Evolutionary conservation across 2,113 vertebrate genomes (phyloP), one percentile per base, ranked within the genome.

Genomic region (Macquaria ambigua): DNA sequence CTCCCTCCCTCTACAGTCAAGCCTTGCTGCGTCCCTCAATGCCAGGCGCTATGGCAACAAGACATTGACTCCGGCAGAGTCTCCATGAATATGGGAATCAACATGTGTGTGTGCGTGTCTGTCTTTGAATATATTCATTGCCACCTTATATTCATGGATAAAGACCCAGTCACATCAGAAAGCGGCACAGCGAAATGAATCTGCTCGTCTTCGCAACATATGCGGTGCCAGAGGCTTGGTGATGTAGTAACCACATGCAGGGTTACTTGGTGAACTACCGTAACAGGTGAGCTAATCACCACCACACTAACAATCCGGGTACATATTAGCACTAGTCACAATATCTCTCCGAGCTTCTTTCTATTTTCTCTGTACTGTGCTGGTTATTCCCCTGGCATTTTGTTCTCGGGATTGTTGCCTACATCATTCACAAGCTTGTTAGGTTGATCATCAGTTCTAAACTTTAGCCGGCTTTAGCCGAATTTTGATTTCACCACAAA

Each of bases 31-130:
- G 73, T 91, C 82, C 70, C 70, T 90, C 89, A 93, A 86, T 91
- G 83, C 76, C 90, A 91, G 91, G 91, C 52, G 79, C 95, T 94
- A 95, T 94, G 93, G 94, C 94, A 95, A 95, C 95, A 92, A 89
- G 82, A 85, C 81, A 92, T 77, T 87, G 69, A 90, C 79, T 89
- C 88, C 61, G 11, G 75, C 85, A 80, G 80, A 86, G 82, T 74
- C 56, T 84, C 50, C 28, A 79, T 73, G 59, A 85, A 90, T 55
- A 81, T 84, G 73, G 28, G 61, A 87, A 77, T 84, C 69, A 79
- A 77, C 25, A 39, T 69, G 55, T 81, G 61, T 70, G 52, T 69
- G 21, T 81, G 46, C 62, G 67, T 74, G 59, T 31, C 28, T 37
- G 21, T 48, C 31, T 81, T 67, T 73, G n/a, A 87, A 66, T 59